Conservation (phyloP, 1,140 invertebrate species). For the Drosophila guanche region DNA sequence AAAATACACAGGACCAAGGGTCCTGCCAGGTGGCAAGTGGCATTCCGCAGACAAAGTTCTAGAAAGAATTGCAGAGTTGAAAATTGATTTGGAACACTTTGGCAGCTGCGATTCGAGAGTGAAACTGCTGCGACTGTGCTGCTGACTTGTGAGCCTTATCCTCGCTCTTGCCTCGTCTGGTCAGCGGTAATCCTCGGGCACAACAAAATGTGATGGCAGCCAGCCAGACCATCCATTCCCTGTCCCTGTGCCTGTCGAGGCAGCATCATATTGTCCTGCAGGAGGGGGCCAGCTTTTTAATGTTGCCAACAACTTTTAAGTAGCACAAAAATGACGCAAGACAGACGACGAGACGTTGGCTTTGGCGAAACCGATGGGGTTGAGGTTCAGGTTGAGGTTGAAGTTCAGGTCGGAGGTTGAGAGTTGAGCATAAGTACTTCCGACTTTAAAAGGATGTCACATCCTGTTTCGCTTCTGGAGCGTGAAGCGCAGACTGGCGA, state of each 20-base stretch:
- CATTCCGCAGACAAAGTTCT: neutral
- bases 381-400: neutral
- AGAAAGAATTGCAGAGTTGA: no score
- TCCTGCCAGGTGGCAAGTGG: neutral
- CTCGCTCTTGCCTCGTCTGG: no score
- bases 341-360: slow-evolving; percentile 19
- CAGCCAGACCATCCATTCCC: no score
- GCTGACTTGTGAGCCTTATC: no score
- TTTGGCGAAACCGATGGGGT: neutral
- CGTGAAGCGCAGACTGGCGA: slow-evolving; percentile 75
- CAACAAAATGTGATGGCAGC: no score
- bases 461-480: slow-evolving; percentile 79
- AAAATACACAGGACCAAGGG: slow-evolving; percentile 49
- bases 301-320: slow-evolving; percentile 78
- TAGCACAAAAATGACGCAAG: slow-evolving; percentile 70
- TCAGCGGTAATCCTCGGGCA: no score
- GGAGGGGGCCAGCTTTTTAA: slow-evolving; percentile 56
- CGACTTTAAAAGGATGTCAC: slow-evolving; percentile 83
- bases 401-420: neutral
- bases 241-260: no score
- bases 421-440: slow-evolving; percentile 75
- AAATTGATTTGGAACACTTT: no score
- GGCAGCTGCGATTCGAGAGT: no score
- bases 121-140: no score
- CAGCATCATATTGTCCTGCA: no score